Percentiles rank a stretch among this genome's conserved stretches.
Conservation (phyloP, 2,113 vertebrate species). For the Mandrillus leucophaeus region DNA sequence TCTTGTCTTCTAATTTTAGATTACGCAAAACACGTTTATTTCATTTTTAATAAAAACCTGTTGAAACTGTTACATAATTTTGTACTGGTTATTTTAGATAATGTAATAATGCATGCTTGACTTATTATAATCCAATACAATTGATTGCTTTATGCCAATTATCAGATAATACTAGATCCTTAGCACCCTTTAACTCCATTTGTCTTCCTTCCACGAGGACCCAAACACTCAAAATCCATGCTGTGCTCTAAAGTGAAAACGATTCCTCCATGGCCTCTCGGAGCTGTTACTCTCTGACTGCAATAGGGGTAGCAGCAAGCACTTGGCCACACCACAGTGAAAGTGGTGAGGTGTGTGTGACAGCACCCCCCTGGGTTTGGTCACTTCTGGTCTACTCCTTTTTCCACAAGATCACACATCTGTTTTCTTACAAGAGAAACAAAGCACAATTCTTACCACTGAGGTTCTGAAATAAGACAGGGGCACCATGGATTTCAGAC, state of each 20-base stretch:
- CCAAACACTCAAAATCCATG: not conserved
- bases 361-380: not conserved
- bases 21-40: not conserved
- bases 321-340: not conserved
- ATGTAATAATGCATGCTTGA: not conserved
- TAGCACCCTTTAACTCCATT: not conserved
- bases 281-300: not conserved
- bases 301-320: not conserved
- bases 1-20: not conserved
- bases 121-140: not conserved
- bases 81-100: not conserved
- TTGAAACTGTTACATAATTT: not conserved
- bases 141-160: not conserved
- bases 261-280: not conserved
- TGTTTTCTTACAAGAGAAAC: not conserved
- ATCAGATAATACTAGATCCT: not conserved
- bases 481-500: constrained; percentile 50
- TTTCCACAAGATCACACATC: not conserved
- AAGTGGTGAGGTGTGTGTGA: not conserved
- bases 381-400: not conserved
- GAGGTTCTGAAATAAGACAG: constrained; percentile 74
- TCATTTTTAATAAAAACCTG: not conserved
- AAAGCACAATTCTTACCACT: constrained; percentile 71
- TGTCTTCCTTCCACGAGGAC: not conserved
- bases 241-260: not conserved